Evolutionary conservation across 2,797 vertebrate genomes (phyloP).

Genomic region (Passerculus sandwichensis): DNA sequence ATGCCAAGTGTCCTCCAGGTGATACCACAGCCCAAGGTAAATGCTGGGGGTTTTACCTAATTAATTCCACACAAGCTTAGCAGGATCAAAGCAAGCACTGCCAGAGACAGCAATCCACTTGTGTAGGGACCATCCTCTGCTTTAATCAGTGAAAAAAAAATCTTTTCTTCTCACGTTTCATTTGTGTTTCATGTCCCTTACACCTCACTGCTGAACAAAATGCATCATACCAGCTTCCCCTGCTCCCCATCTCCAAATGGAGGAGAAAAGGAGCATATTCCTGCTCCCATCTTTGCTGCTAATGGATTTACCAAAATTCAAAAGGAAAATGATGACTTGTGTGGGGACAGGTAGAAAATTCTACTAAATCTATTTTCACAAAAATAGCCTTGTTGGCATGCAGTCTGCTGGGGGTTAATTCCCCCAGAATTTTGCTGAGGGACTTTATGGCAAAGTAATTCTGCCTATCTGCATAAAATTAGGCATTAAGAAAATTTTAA

Average conservation of each 20-base stretch:
- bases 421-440: neutral
- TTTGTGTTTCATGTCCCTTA: neutral
- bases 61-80: constrained; percentile 21
- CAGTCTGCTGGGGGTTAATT: neutral
- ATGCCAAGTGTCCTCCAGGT: constrained; percentile 17
- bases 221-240: neutral
- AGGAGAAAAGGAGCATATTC: neutral
- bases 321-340: neutral
- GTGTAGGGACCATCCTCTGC: neutral
- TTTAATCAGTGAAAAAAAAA: constrained; percentile 18
- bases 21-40: constrained; percentile 25
- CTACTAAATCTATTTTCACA: neutral
- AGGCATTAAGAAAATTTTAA: neutral
- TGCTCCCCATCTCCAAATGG: neutral
- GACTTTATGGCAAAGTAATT: neutral
- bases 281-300: neutral
- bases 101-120: neutral
- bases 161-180: neutral
- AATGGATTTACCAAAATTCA: constrained; percentile 4
- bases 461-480: neutral
- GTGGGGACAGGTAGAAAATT: neutral
- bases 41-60: constrained; percentile 31
- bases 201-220: neutral
- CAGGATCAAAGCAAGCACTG: neutral
- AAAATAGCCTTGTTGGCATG: neutral